Base-by-base conservation (phyloP, 2,888 invertebrate species). In the Eupithecia centaureata region DNA sequence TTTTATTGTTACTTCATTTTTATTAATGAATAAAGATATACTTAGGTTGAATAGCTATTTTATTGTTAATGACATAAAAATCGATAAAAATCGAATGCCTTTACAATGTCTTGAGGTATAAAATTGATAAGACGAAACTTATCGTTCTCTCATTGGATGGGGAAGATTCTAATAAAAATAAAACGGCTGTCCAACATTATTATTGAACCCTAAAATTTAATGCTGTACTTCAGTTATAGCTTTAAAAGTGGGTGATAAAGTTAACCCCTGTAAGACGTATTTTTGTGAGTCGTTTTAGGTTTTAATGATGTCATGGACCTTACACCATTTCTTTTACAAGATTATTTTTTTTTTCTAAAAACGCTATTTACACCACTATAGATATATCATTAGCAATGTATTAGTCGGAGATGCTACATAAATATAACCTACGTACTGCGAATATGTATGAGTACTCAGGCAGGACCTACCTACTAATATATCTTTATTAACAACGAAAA, bases 101-200 rank as follows among this genome's bases (percentile, higher is more conserved):
- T 64, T 69, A 67, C 76, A 77, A 75, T 77, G 77, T 79, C 76
- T 74, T 72, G 72, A 70, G 70, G 70, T 77, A 82, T 80, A 78
- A 81, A 79, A 77, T 78, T 81, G 81, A 82, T 82, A 82, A 82
- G 82, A 72, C 66, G 73, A 73, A 72, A 77, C 78, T 77, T 59
- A 72, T 70, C 65, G 58, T 61, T 59, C 59, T 70, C 70, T 61
- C 47, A 47, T 65, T 66, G 66, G 61, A 68, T 51, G 27, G 57
- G 68, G 71, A 67, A 63, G 67, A 69, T 69, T 65, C 60, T 67
- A 63, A 64, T 72, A 69, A 73, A 71, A 74, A 71, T 72, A 69
- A 73, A 70, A 71, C 59, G 63, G 38, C 61, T 68, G 60, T 71
- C 67, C 25, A 51, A 61, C 63, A 62, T 67, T 70, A 63, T 72